Evolutionary conservation across 2,888 invertebrate genomes (phyloP).

Genomic region (Helobdella robusta): DNA sequence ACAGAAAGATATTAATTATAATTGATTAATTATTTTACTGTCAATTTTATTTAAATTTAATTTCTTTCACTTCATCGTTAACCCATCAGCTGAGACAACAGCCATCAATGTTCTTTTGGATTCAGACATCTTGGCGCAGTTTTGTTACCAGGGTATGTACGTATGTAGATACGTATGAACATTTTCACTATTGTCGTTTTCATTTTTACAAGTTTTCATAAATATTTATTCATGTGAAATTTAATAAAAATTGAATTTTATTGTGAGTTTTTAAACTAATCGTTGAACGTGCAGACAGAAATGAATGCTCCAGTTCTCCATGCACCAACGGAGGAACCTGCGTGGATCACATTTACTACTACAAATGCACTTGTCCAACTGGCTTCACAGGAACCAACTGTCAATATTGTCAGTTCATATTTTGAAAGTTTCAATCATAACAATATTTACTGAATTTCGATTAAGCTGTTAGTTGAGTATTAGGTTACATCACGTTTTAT

Average conservation of each 20-base stretch:
- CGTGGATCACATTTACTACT: constrained; percentile 27
- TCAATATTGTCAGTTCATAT: constrained; percentile 23
- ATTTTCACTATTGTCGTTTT: neutral
- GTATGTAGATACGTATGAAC: neutral
- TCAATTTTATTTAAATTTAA: too few species aligned
- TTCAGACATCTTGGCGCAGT: neutral
- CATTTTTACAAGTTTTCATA: neutral
- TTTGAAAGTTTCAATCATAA: neutral
- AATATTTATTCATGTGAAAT: too few species aligned
- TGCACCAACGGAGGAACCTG: constrained; percentile 40
- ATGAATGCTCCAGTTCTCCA: constrained; percentile 29
- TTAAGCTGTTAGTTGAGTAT: neutral
- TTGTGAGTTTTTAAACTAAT: too few species aligned
- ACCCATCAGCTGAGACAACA: constrained; percentile 9
- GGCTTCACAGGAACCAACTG: constrained; percentile 38
- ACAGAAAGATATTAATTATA: too few species aligned
- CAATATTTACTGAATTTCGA: neutral
- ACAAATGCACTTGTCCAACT: constrained; percentile 37
- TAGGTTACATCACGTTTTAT: too few species aligned
- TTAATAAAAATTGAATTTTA: too few species aligned
- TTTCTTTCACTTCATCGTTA: too few species aligned
- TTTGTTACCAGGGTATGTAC: constrained; percentile 1
- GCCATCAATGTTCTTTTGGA: neutral
- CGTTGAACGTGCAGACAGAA: too few species aligned
- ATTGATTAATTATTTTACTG: too few species aligned